phyloP scores from a whole-genome alignment of 2,797 vertebrate genomes.

The Leontocebus nigricollis region DNA sequence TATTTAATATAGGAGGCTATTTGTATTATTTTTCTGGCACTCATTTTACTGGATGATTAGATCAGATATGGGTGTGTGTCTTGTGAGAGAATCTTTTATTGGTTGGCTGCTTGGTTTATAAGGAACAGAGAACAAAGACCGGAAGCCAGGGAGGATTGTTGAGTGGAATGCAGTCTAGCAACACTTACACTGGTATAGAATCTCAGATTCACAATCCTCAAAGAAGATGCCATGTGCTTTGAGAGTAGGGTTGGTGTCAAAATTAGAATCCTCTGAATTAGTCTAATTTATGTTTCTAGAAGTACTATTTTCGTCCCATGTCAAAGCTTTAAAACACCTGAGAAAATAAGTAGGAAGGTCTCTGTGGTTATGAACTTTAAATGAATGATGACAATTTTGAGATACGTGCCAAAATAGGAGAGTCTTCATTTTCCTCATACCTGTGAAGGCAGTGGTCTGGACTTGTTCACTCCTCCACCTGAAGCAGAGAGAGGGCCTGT shows the following conservation, averaged over 20 bases:
- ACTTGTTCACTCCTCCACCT: neutral
- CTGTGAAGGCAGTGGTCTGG: neutral
- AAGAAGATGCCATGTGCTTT: neutral
- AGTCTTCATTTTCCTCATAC: neutral
- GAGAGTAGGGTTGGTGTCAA: neutral
- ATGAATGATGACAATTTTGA: conserved; percentile 46
- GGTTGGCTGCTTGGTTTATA: neutral
- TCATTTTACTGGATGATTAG: neutral
- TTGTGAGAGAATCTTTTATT: neutral
- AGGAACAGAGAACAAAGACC: neutral
- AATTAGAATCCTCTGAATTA: neutral
- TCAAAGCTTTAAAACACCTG: conserved; percentile 43
- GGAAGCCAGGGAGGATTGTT: neutral
- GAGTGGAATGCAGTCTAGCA: neutral
- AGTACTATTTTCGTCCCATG: conserved; percentile 10
- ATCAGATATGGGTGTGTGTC: neutral
- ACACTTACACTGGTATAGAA: neutral
- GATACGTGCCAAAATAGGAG: neutral
- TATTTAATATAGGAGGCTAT: neutral
- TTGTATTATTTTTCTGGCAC: neutral
- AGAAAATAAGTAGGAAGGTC: conserved; percentile 33
- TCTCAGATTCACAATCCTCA: neutral
- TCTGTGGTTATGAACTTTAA: conserved; percentile 22
- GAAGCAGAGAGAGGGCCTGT: neutral
- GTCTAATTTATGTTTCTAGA: conserved; percentile 16